Conservation (phyloP, 1,140 invertebrate species). For the Archivesica marissinica region DNA sequence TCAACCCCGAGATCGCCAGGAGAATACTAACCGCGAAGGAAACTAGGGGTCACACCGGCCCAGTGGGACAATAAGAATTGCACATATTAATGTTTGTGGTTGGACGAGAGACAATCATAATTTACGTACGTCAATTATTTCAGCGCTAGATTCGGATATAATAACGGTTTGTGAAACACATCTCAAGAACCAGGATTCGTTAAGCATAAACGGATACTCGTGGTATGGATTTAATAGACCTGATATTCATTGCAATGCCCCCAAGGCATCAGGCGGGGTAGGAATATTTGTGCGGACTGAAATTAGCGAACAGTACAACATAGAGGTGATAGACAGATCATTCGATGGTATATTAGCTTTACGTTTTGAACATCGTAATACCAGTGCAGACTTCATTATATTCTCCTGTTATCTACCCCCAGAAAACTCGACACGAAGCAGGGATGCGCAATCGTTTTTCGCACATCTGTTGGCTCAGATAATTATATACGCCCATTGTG, state of each 20-base stretch:
- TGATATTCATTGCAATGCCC: conserved; percentile 53
- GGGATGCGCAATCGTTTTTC: conserved; percentile 49
- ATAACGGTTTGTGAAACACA: conserved; percentile 48
- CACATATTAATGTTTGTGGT: conserved; percentile 48
- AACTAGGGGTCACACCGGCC: too few relatives aligned
- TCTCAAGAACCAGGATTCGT: background rate
- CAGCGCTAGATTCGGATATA: conserved; percentile 37
- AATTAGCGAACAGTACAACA: conserved; percentile 13
- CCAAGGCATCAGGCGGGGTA: conserved; percentile 62
- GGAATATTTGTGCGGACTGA: conserved; percentile 49
- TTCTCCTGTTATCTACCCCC: conserved; percentile 49
- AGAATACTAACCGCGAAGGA: too few relatives aligned
- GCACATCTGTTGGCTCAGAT: conserved; percentile 35
- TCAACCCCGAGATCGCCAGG: too few relatives aligned
- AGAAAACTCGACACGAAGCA: conserved; percentile 13
- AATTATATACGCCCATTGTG: conserved; percentile 9
- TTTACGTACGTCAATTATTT: conserved; percentile 32
- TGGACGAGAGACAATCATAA: conserved; percentile 50
- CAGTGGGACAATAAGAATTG: conserved; percentile 26
- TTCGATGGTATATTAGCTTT: conserved; percentile 54
- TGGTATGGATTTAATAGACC: conserved; percentile 46
- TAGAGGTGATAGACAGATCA: conserved; percentile 29
- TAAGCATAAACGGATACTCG: background rate
- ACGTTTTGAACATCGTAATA: background rate
- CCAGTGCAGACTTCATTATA: conserved; percentile 40